Percentiles rank a stretch among this genome's conserved stretches.
These are phyloP conservation scores for Laothoe populi DNA, from an alignment of 2,888 invertebrate species.

Conservation along the genomic window DNA sequence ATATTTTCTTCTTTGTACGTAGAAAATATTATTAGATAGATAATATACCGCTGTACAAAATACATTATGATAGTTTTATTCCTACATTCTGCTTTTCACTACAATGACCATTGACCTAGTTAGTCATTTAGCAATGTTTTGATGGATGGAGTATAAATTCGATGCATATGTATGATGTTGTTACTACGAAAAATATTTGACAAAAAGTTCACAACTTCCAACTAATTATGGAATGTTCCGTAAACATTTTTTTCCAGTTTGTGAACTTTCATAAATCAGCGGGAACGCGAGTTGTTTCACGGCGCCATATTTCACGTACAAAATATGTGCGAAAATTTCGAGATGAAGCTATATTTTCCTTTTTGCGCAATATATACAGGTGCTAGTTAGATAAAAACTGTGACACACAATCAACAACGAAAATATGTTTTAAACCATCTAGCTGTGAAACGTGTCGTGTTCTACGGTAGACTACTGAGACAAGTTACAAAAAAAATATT, in stretches of 20 bases:
- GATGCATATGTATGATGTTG: too few species aligned
- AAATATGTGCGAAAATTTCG: constrained; percentile 17
- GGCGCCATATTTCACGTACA: constrained; percentile 4
- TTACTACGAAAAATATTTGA: too few species aligned
- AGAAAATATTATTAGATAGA: too few species aligned
- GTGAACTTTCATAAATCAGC: constrained; percentile 21
- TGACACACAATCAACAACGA: neutral
- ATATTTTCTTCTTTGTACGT: too few species aligned
- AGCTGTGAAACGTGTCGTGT: too few species aligned
- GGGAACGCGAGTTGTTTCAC: constrained; percentile 13
- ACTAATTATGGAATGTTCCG: constrained; percentile 15
- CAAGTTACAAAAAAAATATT: too few species aligned
- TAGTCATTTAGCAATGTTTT: too few species aligned
- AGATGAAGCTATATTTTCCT: neutral
- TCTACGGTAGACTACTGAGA: too few species aligned
- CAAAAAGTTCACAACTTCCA: constrained; percentile 12
- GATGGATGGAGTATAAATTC: neutral
- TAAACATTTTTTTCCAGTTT: constrained; percentile 21
- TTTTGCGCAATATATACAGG: neutral
- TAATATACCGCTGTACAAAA: too few species aligned
- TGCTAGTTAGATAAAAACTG: neutral
- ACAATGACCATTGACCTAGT: too few species aligned
- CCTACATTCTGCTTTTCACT: too few species aligned
- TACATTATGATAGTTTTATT: too few species aligned
- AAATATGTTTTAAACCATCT: neutral